phyloP scores from a whole-genome alignment of 2,113 vertebrate genomes.

The Tauraco erythrolophus region DNA sequence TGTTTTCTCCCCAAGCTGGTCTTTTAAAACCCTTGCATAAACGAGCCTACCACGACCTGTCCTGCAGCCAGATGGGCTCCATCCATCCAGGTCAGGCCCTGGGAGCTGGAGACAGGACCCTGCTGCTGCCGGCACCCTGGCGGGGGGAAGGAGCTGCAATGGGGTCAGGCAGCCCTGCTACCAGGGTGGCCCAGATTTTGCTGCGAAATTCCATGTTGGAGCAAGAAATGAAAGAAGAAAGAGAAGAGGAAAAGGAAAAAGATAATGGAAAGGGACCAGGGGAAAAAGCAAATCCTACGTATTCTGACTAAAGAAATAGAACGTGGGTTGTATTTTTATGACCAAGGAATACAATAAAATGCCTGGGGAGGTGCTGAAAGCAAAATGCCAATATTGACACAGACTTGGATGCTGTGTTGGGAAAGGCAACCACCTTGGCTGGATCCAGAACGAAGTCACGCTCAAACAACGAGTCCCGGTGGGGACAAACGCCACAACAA shows the following conservation, averaged over 20 bases:
- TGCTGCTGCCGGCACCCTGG: accelerated
- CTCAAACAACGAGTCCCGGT: neutral
- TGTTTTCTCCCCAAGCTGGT: neutral
- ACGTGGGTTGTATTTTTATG: neutral
- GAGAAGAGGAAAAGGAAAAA: neutral
- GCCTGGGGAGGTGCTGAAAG: neutral
- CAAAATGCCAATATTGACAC: neutral
- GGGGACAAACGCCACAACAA: neutral
- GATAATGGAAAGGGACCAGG: neutral
- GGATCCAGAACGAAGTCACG: neutral
- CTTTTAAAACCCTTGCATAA: neutral
- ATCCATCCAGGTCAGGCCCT: neutral
- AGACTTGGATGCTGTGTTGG: neutral
- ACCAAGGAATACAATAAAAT: neutral
- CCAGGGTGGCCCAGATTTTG: neutral
- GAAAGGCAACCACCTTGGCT: neutral
- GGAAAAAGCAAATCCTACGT: neutral
- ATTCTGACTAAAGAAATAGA: neutral
- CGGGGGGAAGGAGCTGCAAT: neutral
- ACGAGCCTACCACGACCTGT: neutral
- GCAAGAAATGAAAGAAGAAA: neutral
- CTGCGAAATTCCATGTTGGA: neutral
- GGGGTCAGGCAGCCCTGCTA: neutral
- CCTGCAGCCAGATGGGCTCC: neutral
- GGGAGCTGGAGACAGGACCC: neutral